Evolutionary conservation across 2,888 invertebrate species (phyloP).

Genomic region (Hydraecia micacea): DNA sequence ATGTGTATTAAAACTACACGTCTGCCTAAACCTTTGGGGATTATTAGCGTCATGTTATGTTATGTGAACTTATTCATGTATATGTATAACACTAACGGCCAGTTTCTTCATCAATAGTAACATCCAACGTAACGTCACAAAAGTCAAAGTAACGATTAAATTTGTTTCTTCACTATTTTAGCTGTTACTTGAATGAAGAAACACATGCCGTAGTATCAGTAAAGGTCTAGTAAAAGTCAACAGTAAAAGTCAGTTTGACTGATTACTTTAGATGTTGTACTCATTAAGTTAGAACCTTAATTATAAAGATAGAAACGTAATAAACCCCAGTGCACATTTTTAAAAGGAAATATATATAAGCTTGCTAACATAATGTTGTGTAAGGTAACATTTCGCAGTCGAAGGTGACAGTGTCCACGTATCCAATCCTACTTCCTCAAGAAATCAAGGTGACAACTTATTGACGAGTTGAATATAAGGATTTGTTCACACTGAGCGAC

Average conservation of each 20-base stretch:
- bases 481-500: constrained; percentile 7
- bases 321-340: not conserved
- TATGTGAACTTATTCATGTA: no score
- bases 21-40: no score
- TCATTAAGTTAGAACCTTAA: not conserved
- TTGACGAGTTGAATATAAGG: constrained; percentile 32
- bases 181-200: no score
- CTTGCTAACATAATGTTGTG: not conserved
- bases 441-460: constrained; percentile 49
- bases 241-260: no score
- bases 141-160: no score
- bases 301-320: not conserved
- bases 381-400: constrained; percentile 17
- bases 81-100: no score
- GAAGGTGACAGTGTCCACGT: constrained; percentile 43
- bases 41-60: not conserved
- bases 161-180: no score
- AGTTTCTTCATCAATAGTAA: no score
- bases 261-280: no score
- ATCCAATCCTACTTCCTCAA: constrained; percentile 42
- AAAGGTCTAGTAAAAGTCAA: no score
- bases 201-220: no score
- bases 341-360: not conserved
- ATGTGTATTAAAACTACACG: not conserved
- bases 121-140: no score